Evolutionary conservation across 1,140 invertebrate genomes (phyloP).

Genomic region (Homarus americanus): DNA sequence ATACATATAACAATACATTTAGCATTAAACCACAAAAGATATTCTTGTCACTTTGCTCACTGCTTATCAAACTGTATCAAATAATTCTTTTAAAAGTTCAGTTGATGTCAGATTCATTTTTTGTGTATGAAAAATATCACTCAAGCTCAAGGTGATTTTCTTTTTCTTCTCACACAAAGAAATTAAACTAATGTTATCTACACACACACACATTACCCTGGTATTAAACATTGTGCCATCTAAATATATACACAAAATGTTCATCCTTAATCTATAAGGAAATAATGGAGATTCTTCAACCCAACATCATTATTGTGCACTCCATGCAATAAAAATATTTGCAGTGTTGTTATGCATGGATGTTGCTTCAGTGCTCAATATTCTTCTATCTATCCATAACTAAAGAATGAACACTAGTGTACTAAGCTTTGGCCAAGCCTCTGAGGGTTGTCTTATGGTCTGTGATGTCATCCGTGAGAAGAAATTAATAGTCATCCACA

Average conservation of each 20-base stretch:
- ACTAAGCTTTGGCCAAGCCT: background rate
- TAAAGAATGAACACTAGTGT: constrained; percentile 1
- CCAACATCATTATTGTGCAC: background rate
- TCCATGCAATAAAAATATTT: background rate
- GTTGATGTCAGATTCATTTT: too few species aligned
- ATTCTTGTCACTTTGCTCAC: too few species aligned
- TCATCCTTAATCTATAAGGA: background rate
- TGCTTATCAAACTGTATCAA: too few species aligned
- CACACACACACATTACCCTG: too few species aligned
- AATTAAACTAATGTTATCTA: too few species aligned
- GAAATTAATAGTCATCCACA: background rate
- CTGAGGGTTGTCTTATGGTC: background rate
- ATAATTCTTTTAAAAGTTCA: too few species aligned
- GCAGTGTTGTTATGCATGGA: background rate
- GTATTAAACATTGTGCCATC: background rate
- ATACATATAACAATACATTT: too few species aligned
- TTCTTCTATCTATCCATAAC: background rate
- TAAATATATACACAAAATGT: background rate
- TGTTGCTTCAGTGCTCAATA: background rate
- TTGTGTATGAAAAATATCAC: too few species aligned
- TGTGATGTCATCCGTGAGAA: background rate
- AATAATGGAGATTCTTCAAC: background rate
- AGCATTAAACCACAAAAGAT: too few species aligned
- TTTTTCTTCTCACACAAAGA: too few species aligned
- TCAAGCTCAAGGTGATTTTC: too few species aligned